Conservation (phyloP, 2,113 vertebrate species). For the Silurus glanis region DNA sequence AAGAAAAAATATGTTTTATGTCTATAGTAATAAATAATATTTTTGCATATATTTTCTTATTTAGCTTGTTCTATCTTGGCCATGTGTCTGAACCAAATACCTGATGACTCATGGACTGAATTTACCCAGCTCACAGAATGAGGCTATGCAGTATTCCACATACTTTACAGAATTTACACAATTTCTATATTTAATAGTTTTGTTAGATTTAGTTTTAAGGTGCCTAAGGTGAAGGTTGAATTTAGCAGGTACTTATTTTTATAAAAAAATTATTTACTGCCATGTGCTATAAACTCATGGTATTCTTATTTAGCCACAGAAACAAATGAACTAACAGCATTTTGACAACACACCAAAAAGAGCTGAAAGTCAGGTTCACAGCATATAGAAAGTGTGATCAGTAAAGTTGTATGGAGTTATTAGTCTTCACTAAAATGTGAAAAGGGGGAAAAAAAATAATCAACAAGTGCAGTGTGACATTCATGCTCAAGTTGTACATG, state of each 20-base stretch:
- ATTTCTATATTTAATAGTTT: neutral
- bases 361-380: neutral
- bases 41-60: neutral
- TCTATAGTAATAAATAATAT: neutral
- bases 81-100: slow-evolving; percentile 16
- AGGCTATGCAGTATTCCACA: slow-evolving; percentile 2
- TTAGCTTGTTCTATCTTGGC: neutral
- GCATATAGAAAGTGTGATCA: neutral
- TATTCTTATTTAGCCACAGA: neutral
- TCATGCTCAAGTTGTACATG: neutral
- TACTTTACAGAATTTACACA: neutral
- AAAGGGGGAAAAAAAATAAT: neutral
- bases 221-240: neutral
- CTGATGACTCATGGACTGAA: slow-evolving; percentile 22
- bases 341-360: neutral
- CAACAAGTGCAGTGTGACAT: neutral
- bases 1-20: neutral
- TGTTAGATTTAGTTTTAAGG: neutral
- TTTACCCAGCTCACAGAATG: neutral
- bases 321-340: neutral
- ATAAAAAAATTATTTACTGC: neutral
- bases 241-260: neutral
- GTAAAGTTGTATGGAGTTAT: neutral
- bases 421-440: neutral
- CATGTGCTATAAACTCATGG: neutral